These are phyloP conservation scores for Belonocnema kinseyi DNA, from an alignment of 1,140 invertebrate genomes.

Conservation along the genomic window DNA sequence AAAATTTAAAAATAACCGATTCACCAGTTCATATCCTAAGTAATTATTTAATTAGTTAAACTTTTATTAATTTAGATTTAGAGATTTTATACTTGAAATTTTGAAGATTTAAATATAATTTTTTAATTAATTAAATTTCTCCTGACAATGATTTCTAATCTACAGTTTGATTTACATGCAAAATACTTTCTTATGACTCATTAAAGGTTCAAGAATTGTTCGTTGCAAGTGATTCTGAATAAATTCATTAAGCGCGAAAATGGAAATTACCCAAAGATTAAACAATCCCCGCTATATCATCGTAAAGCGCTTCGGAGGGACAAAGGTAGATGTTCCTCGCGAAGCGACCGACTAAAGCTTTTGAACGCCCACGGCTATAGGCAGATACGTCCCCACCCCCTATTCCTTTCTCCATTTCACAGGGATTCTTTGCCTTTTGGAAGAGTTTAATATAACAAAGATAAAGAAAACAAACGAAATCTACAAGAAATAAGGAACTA, in stretches of 20 bases:
- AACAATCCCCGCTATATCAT: slow-evolving; percentile 7
- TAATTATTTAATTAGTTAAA: too few relatives aligned
- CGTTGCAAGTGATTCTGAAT: background rate
- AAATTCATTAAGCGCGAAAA: slow-evolving; percentile 8
- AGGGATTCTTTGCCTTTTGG: background rate
- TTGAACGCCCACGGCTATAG: slow-evolving; percentile 11
- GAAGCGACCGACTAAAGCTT: slow-evolving; percentile 6
- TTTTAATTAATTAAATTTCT: background rate
- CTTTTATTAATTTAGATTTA: too few relatives aligned
- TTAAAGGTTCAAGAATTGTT: background rate
- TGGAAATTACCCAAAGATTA: slow-evolving; percentile 16
- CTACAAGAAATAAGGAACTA: background rate
- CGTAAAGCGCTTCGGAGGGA: slow-evolving; percentile 4
- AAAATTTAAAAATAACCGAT: too few relatives aligned
- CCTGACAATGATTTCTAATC: background rate
- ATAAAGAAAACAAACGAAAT: background rate
- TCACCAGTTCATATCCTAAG: too few relatives aligned
- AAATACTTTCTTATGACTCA: slow-evolving; percentile 10
- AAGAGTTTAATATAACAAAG: background rate
- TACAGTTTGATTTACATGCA: slow-evolving; percentile 14
- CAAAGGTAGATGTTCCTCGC: slow-evolving; percentile 6
- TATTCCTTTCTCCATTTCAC: background rate
- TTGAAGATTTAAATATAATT: background rate
- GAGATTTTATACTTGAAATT: too few relatives aligned
- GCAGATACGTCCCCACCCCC: background rate